Evolutionary conservation across 2,113 vertebrate species (phyloP), one percentile per base, ranked within the genome.

Genomic region (Equus przewalskii): DNA sequence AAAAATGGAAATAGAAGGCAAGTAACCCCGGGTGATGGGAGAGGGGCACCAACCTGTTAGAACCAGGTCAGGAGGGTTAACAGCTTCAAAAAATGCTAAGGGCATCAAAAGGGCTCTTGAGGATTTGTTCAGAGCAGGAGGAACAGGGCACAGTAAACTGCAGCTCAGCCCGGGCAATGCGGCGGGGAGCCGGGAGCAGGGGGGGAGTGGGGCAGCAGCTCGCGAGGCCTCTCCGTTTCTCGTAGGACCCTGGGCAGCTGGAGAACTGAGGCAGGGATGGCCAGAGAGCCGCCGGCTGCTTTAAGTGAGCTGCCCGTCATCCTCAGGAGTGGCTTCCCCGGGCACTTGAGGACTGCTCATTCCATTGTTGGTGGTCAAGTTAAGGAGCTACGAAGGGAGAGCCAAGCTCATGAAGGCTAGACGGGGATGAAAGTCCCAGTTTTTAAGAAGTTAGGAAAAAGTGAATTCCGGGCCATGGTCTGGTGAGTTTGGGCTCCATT

Each of bases 371-470:
- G 15, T 1, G 12, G 80, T 83, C 28, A 67, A 0, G 22, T 69
- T 30, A 41, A 62, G 49, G 64, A 33, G 36, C 65, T 81, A 9
- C 6, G 18, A 51, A 49, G 64, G 51, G 19, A 75, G 65, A 70
- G 14, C 13, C n/a, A 73, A 72, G 65, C 16, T 73, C 49, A 19
- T 24, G n/a, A 36, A 81, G 62, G 36, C 15, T 16, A 28, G 33
- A 46, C 16, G 21, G 6, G 15, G 33, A 33, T 21, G 54, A 16
- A 85, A 64, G 51, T 26, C n/a, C 14, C 62, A 19, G 56, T 65
- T 69, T 80, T 91, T 75, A 76, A 83, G 26, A 94, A 64, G 30
- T 91, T 88, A 46, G 65, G 78, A 79, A 78, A 88, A 78, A 79
- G 46, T 62, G 81, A 91, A 80, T 95, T 93, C 24, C 65, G 56